These are phyloP conservation scores for Carcinoscorpius rotundicauda DNA, from an alignment of 1,140 invertebrate genomes.

Conservation along the genomic window DNA sequence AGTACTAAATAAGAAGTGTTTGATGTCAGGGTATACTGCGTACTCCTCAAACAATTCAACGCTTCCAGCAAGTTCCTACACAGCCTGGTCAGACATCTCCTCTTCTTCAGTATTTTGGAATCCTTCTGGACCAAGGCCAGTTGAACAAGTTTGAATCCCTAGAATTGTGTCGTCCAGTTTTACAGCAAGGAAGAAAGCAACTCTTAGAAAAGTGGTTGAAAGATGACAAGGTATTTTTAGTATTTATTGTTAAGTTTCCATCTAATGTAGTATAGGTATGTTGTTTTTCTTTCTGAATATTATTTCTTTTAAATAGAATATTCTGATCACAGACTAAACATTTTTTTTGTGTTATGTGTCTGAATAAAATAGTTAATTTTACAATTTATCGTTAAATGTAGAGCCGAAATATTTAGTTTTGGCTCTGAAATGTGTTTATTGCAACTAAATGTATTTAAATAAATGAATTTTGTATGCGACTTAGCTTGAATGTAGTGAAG, in stretches of 20 bases:
- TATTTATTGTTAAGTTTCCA: not conserved
- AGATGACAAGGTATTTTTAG: slow-evolving; percentile 67
- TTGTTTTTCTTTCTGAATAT: too few species aligned
- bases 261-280: too few species aligned
- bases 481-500: slow-evolving; percentile 88
- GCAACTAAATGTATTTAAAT: not conserved
- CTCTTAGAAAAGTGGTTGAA: slow-evolving; percentile 98
- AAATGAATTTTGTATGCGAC: slow-evolving; percentile 5
- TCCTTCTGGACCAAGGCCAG: slow-evolving; percentile 82
- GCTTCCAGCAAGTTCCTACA: slow-evolving; percentile 92
- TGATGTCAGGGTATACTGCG: slow-evolving; percentile 60
- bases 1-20: not conserved
- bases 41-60: slow-evolving; percentile 93
- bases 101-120: slow-evolving; percentile 95
- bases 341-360: not conserved
- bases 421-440: too few species aligned
- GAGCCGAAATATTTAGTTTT: too few species aligned
- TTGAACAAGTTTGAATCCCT: slow-evolving; percentile 96
- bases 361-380: too few species aligned
- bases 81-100: slow-evolving; percentile 89
- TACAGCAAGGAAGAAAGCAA: slow-evolving; percentile 84
- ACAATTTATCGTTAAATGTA: not conserved
- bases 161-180: slow-evolving; percentile 87
- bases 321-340: not conserved
- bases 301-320: too few species aligned